Evolutionary conservation across 1,140 invertebrate species (phyloP).

Genomic region (fruit fly (Drosophila melanogaster)): Release_6_plus_ISO1_MT NT_033779.5:6780501-6781000

Average conservation of each 20-base stretch:
- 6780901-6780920: slow-evolving; percentile 60
- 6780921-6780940: slow-evolving; percentile 52
- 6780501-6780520: not conserved
- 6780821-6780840: slow-evolving; percentile 5
- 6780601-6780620: slow-evolving; percentile 44
- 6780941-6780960: slow-evolving; percentile 39
- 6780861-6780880: slow-evolving; percentile 62
- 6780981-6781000: not conserved
- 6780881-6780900: slow-evolving; percentile 75
- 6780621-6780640: slow-evolving; percentile 51
- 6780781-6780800: slow-evolving; percentile 66
- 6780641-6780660: slow-evolving; percentile 53
- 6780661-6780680: slow-evolving; percentile 72
- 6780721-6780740: slow-evolving; percentile 1
- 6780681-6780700: slow-evolving; percentile 61
- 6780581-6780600: slow-evolving; percentile 51
- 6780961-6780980: slow-evolving; percentile 5
- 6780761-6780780: slow-evolving; percentile 35
- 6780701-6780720: slow-evolving; percentile 36
- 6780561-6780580: slow-evolving; percentile 35
- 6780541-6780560: slow-evolving; percentile 20
- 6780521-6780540: not conserved
- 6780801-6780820: slow-evolving; percentile 63
- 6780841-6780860: slow-evolving; percentile 12
- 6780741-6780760: slow-evolving; percentile 5